Evolutionary conservation across 2,113 vertebrate species (phyloP).

Genomic region (Mormyrus iriodes): DNA sequence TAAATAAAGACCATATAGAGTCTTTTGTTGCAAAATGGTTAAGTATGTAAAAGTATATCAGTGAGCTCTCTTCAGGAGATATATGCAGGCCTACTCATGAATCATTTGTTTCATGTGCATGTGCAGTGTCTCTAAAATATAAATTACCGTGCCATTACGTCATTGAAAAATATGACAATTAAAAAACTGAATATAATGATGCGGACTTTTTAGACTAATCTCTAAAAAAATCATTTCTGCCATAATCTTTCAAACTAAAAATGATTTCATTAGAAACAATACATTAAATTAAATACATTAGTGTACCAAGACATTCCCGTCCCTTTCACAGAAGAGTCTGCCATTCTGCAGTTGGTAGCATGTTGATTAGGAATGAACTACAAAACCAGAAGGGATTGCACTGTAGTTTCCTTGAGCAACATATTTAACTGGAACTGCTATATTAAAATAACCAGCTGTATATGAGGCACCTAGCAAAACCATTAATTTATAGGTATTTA

Average conservation of each 20-base stretch:
- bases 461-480: not conserved
- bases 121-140: not conserved
- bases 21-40: not conserved
- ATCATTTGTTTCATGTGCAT: not conserved
- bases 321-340: not conserved
- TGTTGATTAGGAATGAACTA: not conserved
- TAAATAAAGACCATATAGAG: no score
- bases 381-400: not conserved
- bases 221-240: not conserved
- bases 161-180: not conserved
- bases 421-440: not conserved
- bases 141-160: not conserved
- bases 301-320: not conserved
- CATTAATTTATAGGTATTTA: not conserved
- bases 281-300: not conserved
- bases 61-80: not conserved
- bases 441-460: not conserved
- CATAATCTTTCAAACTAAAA: not conserved
- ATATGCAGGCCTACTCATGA: not conserved
- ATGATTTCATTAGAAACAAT: not conserved
- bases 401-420: not conserved
- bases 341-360: not conserved
- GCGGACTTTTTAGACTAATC: not conserved
- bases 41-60: not conserved
- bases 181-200: not conserved